Base-by-base conservation (phyloP, 53 echinoderm and acorn worm species). In the Holothuria leucospilota region DNA sequence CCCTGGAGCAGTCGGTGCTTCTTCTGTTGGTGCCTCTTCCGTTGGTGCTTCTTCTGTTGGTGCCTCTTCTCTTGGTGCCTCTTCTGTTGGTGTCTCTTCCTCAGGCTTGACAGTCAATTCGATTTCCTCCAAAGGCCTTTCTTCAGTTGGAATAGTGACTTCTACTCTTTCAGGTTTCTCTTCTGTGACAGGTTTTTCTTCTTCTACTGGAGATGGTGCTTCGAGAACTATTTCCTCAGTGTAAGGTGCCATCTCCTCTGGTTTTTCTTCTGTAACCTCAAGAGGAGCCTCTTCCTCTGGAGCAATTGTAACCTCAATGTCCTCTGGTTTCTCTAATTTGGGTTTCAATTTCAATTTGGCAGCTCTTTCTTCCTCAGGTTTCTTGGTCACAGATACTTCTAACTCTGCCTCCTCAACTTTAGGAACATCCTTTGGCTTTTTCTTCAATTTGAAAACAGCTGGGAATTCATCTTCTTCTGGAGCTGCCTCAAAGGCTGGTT, bases 241-340 rank as follows among this genome's bases (percentile, higher is more conserved):
- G 26, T 63, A 51, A 5, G 62, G 60, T 87, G 85, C 93, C n/a
- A 27, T 65, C 70, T 84, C 85, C 27, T 90, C 87, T 53, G 85
- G 87, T 25, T 86, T 84, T n/a, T 89, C 85, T 40, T 70, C 80
- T 39, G 89, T 89, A 14, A 92, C 87, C 61, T 85, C 85, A 62
- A 91, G 86, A 59, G 69, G 69, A 24, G 59, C 21, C 38, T 71
- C 72, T 38, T 85, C 85, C 30, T 85, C 71, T 89, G 84, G 89
- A 69, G 86, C 86, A 71, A 91, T 27, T 13, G 26, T 85, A 40
- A 85, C 68, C 69, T 92, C 70, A 13, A 85, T 81, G 20, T 85
- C 77, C 23, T 70, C 89, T 63, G 74, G 71, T 34, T 69, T 62
- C 5, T 59, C 72, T 2, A 51, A 13, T 51, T 59, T 60, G 34